Conservation (phyloP, 1,140 invertebrate species). For the Oedothorax gibbosus region DNA sequence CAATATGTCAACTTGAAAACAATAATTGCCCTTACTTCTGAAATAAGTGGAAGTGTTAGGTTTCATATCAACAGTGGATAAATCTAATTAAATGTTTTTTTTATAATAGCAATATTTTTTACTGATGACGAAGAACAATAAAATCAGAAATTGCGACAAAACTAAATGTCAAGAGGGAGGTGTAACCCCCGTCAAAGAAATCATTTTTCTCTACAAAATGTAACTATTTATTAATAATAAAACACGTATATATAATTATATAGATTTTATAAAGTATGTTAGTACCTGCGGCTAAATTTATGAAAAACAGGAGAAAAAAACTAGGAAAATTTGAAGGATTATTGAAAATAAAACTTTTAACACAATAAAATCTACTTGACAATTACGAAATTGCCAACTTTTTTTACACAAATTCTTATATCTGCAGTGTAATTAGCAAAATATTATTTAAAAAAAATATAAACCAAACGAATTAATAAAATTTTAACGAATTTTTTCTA, state of each 20-base stretch:
- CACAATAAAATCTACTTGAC: conserved; percentile 3
- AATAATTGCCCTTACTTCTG: no score
- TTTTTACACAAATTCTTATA: conserved; percentile 3
- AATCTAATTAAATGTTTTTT: not conserved
- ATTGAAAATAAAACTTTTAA: conserved; percentile 25
- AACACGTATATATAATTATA: not conserved
- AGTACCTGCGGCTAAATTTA: not conserved
- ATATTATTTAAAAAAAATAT: not conserved
- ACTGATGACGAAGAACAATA: not conserved
- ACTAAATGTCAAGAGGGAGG: conserved; percentile 11
- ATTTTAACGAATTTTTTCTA: no score
- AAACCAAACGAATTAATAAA: no score
- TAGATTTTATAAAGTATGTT: not conserved
- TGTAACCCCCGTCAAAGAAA: not conserved
- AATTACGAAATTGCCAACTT: conserved; percentile 15
- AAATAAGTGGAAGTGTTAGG: not conserved
- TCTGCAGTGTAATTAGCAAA: conserved; percentile 43
- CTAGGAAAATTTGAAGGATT: conserved; percentile 32
- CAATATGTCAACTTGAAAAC: not conserved
- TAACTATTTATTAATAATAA: not conserved
- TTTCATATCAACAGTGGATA: not conserved
- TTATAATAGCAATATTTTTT: not conserved
- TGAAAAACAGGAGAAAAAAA: conserved; percentile 6
- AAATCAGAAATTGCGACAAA: not conserved
- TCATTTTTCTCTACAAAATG: not conserved